A percentile compares a stretch with the other conserved stretches of the same genome.
phyloP scores from a whole-genome alignment of 2,888 invertebrate species.

The Shargacucullia verbasci region DNA sequence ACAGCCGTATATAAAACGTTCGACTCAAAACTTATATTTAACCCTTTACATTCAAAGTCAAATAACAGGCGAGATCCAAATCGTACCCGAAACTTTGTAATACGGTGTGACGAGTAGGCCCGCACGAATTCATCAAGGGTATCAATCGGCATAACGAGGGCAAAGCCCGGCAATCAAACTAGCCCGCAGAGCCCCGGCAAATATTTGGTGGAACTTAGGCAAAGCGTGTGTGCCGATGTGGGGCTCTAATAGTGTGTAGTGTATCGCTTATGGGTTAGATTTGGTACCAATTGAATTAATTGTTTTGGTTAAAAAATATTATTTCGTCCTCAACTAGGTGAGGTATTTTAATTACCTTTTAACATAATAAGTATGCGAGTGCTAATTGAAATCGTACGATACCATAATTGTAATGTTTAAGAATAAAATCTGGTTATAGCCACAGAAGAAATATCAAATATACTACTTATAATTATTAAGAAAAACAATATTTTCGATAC shows the following conservation, averaged over 20 bases:
- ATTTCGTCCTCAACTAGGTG: too few relatives aligned
- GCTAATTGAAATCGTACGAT: too few relatives aligned
- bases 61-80: conserved; percentile 35
- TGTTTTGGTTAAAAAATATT: too few relatives aligned
- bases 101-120: conserved; percentile 35
- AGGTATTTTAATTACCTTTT: too few relatives aligned
- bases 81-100: conserved; percentile 46
- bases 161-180: conserved; percentile 67
- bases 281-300: conserved; percentile 20
- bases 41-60: conserved; percentile 37
- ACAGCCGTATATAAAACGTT: not conserved
- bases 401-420: too few relatives aligned
- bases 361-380: too few relatives aligned
- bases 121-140: conserved; percentile 69
- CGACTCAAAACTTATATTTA: conserved; percentile 30
- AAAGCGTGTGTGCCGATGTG: conserved; percentile 35
- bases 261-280: conserved; percentile 27
- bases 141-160: conserved; percentile 69
- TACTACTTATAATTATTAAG: too few relatives aligned
- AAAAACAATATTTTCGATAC: too few relatives aligned
- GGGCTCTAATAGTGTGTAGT: conserved; percentile 21
- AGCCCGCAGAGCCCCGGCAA: conserved; percentile 63
- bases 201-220: conserved; percentile 62
- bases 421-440: too few relatives aligned
- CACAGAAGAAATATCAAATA: too few relatives aligned